Conservation (phyloP, 1,140 invertebrate species). For the Papilio helenus region DNA sequence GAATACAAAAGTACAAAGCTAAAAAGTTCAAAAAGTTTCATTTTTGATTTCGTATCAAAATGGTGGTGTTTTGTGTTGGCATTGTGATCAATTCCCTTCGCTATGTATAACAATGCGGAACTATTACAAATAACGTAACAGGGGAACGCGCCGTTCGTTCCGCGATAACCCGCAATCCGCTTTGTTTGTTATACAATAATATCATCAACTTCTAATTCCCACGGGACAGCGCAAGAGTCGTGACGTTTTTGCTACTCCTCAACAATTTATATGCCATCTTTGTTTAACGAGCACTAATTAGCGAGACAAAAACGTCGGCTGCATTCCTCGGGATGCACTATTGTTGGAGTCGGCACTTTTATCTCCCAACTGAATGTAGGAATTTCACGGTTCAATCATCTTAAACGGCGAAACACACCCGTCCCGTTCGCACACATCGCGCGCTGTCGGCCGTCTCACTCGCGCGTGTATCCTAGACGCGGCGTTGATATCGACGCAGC, state of each 20-base stretch:
- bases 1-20: no score
- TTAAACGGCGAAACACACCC: conserved; percentile 58
- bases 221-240: conserved; percentile 21
- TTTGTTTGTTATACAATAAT: conserved; percentile 16
- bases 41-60: background rate
- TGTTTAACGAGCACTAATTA: conserved; percentile 46
- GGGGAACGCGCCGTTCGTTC: background rate
- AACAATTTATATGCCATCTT: conserved; percentile 38
- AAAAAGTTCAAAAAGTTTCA: background rate
- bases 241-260: background rate
- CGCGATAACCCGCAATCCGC: background rate
- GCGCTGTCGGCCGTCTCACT: conserved; percentile 51
- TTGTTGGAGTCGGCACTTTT: conserved; percentile 71
- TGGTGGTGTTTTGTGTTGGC: background rate
- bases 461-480: conserved; percentile 72
- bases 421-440: conserved; percentile 49
- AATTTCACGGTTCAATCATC: conserved; percentile 77
- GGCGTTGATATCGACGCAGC: conserved; percentile 79
- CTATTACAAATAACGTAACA: conserved; percentile 1
- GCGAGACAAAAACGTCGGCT: conserved; percentile 48
- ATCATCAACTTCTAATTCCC: conserved; percentile 27
- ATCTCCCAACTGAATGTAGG: conserved; percentile 70
- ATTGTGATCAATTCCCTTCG: background rate
- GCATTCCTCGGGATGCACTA: conserved; percentile 58
- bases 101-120: background rate